Evolutionary conservation across 1,140 invertebrate species (phyloP).

Genomic region (Calephelis virginiensis): DNA sequence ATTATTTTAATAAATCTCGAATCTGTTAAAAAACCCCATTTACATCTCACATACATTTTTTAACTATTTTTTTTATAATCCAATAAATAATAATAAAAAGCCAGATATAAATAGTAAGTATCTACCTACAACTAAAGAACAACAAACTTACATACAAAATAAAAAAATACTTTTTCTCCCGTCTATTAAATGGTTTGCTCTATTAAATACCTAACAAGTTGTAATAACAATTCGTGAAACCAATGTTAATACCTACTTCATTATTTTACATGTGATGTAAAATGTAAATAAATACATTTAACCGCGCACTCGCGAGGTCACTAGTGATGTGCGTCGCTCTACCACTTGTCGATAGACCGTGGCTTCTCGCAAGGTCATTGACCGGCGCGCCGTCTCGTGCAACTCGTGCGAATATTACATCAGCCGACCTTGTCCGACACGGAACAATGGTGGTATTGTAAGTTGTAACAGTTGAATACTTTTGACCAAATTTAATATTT

Average conservation of each 20-base stretch:
- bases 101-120: too few species aligned
- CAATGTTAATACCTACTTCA: background rate
- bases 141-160: too few species aligned
- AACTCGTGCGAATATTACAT: constrained; percentile 60
- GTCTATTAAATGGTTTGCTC: too few species aligned
- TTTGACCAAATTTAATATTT: constrained; percentile 23
- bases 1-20: too few species aligned
- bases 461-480: constrained; percentile 33
- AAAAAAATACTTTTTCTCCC: too few species aligned
- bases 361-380: constrained; percentile 59
- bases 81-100: too few species aligned
- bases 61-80: too few species aligned
- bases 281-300: constrained; percentile 22
- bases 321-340: constrained; percentile 52
- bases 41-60: too few species aligned
- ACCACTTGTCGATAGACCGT: constrained; percentile 49
- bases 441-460: constrained; percentile 58
- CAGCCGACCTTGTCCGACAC: constrained; percentile 69
- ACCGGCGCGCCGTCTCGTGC: constrained; percentile 60
- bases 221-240: constrained; percentile 1
- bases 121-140: too few species aligned
- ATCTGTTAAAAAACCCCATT: too few species aligned
- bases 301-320: constrained; percentile 29
- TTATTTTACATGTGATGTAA: constrained; percentile 1
- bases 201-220: background rate